phyloP scores from a whole-genome alignment of 2,113 vertebrate species.

The Cairina moschata region DNA sequence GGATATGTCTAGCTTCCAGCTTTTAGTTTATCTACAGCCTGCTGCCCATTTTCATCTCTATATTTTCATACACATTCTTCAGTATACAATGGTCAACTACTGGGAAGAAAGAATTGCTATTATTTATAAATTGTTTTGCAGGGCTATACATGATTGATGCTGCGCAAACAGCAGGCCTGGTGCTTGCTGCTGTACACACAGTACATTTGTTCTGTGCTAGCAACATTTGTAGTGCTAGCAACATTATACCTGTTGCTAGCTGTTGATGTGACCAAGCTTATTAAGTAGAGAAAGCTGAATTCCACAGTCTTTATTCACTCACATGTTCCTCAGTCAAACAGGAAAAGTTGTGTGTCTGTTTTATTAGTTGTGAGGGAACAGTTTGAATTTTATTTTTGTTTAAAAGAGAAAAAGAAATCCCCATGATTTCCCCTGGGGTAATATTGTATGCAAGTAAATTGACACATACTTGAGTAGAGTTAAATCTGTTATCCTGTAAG shows the following conservation, averaged over 20 bases:
- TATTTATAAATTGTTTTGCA: neutral
- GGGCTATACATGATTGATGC: neutral
- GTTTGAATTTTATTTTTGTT: neutral
- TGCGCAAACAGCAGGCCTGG: neutral
- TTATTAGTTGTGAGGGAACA: neutral
- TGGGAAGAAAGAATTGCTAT: neutral
- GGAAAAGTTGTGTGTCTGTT: neutral
- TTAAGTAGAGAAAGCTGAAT: neutral
- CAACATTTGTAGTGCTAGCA: too few species aligned
- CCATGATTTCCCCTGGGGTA: neutral
- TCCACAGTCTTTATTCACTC: neutral
- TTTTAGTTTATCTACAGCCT: neutral
- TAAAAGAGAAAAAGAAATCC: neutral
- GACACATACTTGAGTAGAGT: neutral
- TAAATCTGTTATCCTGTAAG: neutral
- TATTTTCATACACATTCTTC: neutral
- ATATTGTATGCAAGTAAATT: neutral
- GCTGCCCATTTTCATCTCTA: neutral
- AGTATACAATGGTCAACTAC: neutral
- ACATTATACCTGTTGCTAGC: fast-evolving
- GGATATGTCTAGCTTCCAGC: neutral
- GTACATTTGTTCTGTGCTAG: too few species aligned
- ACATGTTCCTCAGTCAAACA: neutral
- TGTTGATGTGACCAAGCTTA: neutral
- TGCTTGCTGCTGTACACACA: neutral